These are phyloP conservation scores for Aphrophora alni DNA, from an alignment of 2,888 invertebrate genomes.

Conservation along the genomic window DNA sequence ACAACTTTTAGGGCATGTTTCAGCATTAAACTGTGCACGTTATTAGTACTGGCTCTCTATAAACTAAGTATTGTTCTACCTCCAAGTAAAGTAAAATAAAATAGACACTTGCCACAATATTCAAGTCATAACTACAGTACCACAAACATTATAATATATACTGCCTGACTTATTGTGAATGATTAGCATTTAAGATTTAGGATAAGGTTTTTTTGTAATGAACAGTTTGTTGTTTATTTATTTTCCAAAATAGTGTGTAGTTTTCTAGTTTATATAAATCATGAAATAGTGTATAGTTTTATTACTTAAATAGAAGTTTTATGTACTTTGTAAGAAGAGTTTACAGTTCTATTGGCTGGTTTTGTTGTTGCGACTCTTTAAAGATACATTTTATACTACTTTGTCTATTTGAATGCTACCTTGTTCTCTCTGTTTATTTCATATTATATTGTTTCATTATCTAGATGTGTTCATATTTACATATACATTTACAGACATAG, in stretches of 20 bases:
- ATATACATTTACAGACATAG: not conserved
- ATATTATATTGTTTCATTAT: not conserved
- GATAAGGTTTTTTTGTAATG: not conserved
- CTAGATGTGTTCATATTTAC: not conserved
- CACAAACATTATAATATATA: not conserved
- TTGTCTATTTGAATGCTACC: not conserved
- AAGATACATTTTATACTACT: not conserved
- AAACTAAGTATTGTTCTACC: not conserved
- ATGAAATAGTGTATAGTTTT: not conserved
- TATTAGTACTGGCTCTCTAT: not conserved
- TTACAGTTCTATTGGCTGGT: not conserved
- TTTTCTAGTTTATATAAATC: not conserved
- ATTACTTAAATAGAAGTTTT: not conserved
- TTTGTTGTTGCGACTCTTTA: not conserved
- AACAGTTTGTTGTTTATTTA: not conserved
- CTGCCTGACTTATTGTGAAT: not conserved
- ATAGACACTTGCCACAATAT: not conserved
- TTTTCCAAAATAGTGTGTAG: not conserved
- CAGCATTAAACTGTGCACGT: not conserved
- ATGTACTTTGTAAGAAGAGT: not conserved
- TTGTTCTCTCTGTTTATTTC: not conserved
- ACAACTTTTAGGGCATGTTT: too few species aligned
- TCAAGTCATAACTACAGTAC: not conserved
- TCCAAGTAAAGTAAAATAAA: not conserved
- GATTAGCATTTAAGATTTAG: not conserved